These are phyloP conservation scores for Oryctes rhinoceros DNA, from an alignment of 1,140 invertebrate species.

Conservation along the genomic window DNA sequence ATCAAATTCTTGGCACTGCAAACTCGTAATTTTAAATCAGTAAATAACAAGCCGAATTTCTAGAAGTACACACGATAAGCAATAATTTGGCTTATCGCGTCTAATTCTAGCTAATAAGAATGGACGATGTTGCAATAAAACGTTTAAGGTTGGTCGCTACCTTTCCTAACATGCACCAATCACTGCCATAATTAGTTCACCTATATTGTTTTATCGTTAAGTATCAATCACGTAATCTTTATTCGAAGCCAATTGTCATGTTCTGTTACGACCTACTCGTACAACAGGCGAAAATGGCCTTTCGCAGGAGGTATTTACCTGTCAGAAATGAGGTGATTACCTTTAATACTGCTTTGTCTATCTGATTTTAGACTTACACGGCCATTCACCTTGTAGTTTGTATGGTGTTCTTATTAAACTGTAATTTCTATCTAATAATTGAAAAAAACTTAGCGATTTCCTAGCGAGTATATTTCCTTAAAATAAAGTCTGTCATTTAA, in stretches of 20 bases:
- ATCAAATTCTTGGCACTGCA: too few relatives aligned
- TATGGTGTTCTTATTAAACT: too few relatives aligned
- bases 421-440: too few relatives aligned
- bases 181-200: conserved; percentile 8
- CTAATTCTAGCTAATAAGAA: too few relatives aligned
- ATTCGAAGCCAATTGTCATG: conserved; percentile 11
- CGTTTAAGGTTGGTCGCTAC: background rate
- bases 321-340: background rate
- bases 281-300: background rate
- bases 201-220: conserved; percentile 1
- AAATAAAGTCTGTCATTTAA: too few relatives aligned
- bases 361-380: background rate
- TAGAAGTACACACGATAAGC: too few relatives aligned
- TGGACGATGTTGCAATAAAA: background rate
- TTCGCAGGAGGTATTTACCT: background rate
- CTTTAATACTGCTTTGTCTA: background rate
- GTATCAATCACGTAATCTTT: conserved; percentile 8
- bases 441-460: too few relatives aligned
- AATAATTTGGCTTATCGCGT: too few relatives aligned
- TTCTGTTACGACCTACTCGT: background rate
- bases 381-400: background rate
- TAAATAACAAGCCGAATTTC: too few relatives aligned
- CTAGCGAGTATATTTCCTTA: too few relatives aligned
- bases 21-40: too few relatives aligned
- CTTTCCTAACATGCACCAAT: background rate